Conservation (phyloP, 2,113 vertebrate species). For the Agelaius tricolor region DNA sequence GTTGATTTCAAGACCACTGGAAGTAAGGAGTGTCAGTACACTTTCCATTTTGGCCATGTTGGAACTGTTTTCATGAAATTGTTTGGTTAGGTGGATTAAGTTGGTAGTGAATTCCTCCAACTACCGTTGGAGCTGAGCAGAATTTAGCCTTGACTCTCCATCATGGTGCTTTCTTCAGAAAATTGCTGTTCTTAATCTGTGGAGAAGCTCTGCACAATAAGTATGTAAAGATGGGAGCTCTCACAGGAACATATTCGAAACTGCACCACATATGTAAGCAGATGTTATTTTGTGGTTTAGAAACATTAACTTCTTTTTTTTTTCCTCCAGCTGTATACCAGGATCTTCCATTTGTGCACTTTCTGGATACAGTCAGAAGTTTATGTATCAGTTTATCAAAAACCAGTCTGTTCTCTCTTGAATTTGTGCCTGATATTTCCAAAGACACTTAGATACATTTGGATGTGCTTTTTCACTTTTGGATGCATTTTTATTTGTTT, state of each 20-base stretch:
- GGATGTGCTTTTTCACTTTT: background rate
- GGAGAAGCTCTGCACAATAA: background rate
- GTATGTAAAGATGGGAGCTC: background rate
- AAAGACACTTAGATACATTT: background rate
- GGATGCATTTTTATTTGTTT: background rate
- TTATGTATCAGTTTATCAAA: background rate
- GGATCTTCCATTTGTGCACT: background rate
- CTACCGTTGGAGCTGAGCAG: background rate
- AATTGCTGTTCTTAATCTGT: background rate
- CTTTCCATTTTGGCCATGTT: background rate
- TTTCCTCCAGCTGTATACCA: background rate
- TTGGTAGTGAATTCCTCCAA: background rate
- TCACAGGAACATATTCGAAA: background rate
- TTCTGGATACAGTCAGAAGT: background rate
- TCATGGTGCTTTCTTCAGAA: background rate
- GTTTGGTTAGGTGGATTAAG: accelerated
- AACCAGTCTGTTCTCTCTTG: background rate
- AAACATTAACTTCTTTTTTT: background rate
- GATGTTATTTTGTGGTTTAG: conserved; percentile 39
- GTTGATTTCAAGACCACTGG: background rate
- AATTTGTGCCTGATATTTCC: background rate
- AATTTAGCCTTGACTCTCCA: background rate
- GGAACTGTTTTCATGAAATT: background rate
- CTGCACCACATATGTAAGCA: conserved; percentile 14
- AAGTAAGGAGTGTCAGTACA: background rate